Base-by-base conservation (phyloP, 2,888 invertebrate species). In the Octonoba sinensis region DNA sequence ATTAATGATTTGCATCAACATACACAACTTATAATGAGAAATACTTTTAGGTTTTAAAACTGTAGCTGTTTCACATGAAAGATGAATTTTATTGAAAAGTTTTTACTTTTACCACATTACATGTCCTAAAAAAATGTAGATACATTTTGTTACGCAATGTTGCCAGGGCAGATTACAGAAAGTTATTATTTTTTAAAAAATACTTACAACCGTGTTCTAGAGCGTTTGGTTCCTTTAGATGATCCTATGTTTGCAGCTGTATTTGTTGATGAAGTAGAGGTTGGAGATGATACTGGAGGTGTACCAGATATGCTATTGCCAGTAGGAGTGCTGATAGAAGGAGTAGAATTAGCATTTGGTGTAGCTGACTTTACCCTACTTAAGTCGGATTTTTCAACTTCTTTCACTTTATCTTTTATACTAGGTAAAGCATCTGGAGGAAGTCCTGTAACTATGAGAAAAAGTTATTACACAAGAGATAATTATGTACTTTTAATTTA, bases 361-460 rank as follows among this genome's bases (percentile, higher is more conserved):
- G 83, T 83, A 60, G 71, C 56, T 44, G 83, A 65, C 49, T 83
- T 83, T 1, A 69, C 83, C 57, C 83, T 69, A 69, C 72, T 77
- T 65, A 83, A 56, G 18, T 83, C 77, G 27, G 56, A 46, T 59
- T 83, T 83, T 22, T 83, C 83, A n/a, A 78, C 69, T 88, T 94
- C 94, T 91, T 94, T 94, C 89, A 94, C 93, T 89, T 94, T 94
- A 91, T 93, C 93, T 93, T 83, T 83, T 64, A 83, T 60, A 56
- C 24, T 65, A 20, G 83, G 70, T 20, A 77, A 24, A 59, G 74
- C 36, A 51, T 83, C 83, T 44, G 73, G 73, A n/a, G 67, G 77
- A 59, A 83, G 51, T 47, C 73, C 78, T 44, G 91, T 24, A 89
- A 90, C 86, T 87, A 87, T 67, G 81, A 44, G 12, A 49, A 24